These are phyloP conservation scores for Grus americana DNA, from an alignment of 2,113 vertebrate species.

Conservation along the genomic window DNA sequence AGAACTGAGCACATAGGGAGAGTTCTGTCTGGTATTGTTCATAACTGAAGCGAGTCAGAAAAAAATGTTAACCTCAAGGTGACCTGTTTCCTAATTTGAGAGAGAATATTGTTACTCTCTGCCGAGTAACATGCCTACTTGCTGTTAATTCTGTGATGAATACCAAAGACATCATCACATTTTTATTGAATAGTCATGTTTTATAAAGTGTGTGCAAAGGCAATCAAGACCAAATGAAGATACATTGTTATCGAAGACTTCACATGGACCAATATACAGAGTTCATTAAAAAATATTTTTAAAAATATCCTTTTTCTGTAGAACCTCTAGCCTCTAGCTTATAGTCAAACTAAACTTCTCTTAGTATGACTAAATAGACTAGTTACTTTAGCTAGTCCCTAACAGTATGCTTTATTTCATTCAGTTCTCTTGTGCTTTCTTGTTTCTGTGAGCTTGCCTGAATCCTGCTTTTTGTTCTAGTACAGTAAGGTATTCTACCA, in stretches of 20 bases:
- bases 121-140: not conserved
- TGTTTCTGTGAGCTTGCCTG: not conserved
- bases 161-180: not conserved
- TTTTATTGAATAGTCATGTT: not conserved
- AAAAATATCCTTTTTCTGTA: not conserved
- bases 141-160: not conserved
- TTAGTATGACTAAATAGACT: not conserved
- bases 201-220: not conserved
- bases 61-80: not conserved
- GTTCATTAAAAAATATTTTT: not conserved
- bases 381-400: not conserved
- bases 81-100: not conserved
- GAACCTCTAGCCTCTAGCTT: not conserved
- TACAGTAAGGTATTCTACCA: not conserved
- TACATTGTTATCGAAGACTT: not conserved
- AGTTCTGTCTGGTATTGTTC: not conserved
- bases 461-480: not conserved
- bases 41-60: not conserved
- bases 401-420: not conserved
- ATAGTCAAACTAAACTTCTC: not conserved
- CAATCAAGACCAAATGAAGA: not conserved
- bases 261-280: not conserved
- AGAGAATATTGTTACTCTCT: not conserved
- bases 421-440: not conserved
- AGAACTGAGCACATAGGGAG: not conserved